phyloP scores from a whole-genome alignment of 2,888 invertebrate species.

The Taenaris catops region DNA sequence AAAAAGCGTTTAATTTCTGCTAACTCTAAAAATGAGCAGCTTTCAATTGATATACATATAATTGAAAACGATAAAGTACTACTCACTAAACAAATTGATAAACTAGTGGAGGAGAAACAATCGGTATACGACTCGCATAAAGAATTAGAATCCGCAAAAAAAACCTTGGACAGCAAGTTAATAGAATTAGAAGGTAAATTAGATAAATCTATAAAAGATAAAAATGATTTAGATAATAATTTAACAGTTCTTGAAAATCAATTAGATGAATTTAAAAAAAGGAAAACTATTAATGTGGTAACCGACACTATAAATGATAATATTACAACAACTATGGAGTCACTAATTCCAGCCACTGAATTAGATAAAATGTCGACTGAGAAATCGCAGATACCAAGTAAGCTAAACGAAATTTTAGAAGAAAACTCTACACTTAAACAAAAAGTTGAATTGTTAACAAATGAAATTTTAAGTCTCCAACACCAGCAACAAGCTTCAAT shows the following conservation, averaged over 20 bases:
- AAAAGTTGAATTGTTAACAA: slow-evolving; percentile 31
- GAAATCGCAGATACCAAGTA: slow-evolving; percentile 29
- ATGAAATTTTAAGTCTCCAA: slow-evolving; percentile 31
- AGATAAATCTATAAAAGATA: slow-evolving; percentile 35
- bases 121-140: slow-evolving; percentile 38
- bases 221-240: slow-evolving; percentile 44
- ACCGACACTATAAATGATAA: slow-evolving; percentile 38
- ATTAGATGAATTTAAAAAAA: slow-evolving; percentile 34
- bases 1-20: slow-evolving; percentile 50
- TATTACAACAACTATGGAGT: slow-evolving; percentile 28
- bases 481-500: slow-evolving; percentile 29
- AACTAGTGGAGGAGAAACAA: slow-evolving; percentile 51
- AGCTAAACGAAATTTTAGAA: slow-evolving; percentile 29
- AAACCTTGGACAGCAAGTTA: slow-evolving; percentile 48
- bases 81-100: slow-evolving; percentile 60
- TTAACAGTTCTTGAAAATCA: slow-evolving; percentile 43
- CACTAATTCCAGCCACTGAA: slow-evolving; percentile 19
- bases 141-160: slow-evolving; percentile 40
- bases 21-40: slow-evolving; percentile 65
- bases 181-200: slow-evolving; percentile 42
- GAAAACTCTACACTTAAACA: slow-evolving; percentile 38
- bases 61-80: slow-evolving; percentile 73
- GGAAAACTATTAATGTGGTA: slow-evolving; percentile 36
- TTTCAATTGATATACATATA: slow-evolving; percentile 73
- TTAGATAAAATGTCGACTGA: slow-evolving; percentile 33